A percentile compares a stretch with the other conserved stretches of the same genome.
phyloP scores from a whole-genome alignment of 2,888 invertebrate species.

The Polydrusus cervinus region DNA sequence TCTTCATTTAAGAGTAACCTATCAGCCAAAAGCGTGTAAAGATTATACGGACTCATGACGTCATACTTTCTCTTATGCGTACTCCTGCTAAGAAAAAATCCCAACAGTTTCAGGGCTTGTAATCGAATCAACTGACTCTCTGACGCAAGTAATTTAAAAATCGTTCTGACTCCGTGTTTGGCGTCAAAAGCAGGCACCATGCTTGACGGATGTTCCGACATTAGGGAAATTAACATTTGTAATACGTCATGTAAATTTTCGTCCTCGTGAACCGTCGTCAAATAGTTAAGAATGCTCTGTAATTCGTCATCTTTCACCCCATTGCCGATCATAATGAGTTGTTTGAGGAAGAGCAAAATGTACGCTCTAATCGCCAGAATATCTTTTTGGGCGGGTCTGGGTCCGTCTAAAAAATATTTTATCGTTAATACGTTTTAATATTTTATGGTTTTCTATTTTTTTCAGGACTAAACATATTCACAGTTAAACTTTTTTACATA shows the following conservation, averaged over 20 bases:
- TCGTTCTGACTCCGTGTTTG: conserved; percentile 96
- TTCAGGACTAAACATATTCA: too few species aligned
- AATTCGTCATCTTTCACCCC: conserved; percentile 99
- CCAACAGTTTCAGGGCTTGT: conserved; percentile 96
- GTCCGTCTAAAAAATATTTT: conserved; percentile 82
- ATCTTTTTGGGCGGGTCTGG: conserved; percentile 94
- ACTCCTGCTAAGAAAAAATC: conserved; percentile 97
- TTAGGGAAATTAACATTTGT: conserved; percentile 95
- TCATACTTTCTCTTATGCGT: conserved; percentile 99
- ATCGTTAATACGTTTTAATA: not conserved
- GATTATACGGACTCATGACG: conserved; percentile 98
- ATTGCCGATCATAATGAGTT: conserved; percentile 96
- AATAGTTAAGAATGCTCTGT: conserved; percentile 97
- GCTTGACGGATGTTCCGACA: conserved; percentile 98
- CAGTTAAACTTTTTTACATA: too few species aligned
- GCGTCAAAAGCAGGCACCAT: conserved; percentile 99
- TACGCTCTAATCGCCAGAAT: conserved; percentile 95
- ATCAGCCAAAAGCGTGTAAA: conserved; percentile 96
- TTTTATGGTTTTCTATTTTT: too few species aligned
- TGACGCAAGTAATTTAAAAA: conserved; percentile 96
- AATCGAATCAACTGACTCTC: conserved; percentile 96
- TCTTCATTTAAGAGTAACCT: conserved; percentile 92
- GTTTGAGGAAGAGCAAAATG: conserved; percentile 95
- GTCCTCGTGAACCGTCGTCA: conserved; percentile 99
- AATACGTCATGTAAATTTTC: conserved; percentile 99